Evolutionary conservation across 2,888 invertebrate genomes (phyloP).

Genomic region (Hyposoter didymator): DNA sequence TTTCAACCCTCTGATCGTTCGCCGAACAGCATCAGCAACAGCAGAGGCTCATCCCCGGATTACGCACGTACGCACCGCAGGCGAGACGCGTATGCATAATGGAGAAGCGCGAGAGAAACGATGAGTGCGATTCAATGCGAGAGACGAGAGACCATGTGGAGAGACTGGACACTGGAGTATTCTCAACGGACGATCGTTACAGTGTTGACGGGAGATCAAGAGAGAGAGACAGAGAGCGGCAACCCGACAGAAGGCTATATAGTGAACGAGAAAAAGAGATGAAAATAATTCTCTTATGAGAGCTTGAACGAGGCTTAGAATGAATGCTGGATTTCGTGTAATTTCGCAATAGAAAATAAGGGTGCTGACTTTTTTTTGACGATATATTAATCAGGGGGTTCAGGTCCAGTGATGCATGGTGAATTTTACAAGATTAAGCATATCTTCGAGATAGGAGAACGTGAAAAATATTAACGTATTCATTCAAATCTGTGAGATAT

Average conservation of each 20-base stretch:
- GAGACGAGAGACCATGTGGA: slow-evolving; percentile 42
- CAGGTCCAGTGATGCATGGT: background rate
- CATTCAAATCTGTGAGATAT: no score
- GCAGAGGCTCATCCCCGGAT: slow-evolving; percentile 68
- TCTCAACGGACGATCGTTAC: slow-evolving; percentile 53
- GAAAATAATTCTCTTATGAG: slow-evolving; percentile 5
- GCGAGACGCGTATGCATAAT: slow-evolving; percentile 68
- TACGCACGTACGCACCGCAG: slow-evolving; percentile 70
- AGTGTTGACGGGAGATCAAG: slow-evolving; percentile 40
- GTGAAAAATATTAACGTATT: background rate
- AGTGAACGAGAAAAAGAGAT: slow-evolving; percentile 3
- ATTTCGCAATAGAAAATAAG: slow-evolving; percentile 1
- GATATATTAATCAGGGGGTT: background rate
- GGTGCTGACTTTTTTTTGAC: slow-evolving; percentile 5
- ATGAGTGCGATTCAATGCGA: slow-evolving; percentile 57
- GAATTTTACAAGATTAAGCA: background rate
- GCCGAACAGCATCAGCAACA: slow-evolving; percentile 61
- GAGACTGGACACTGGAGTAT: background rate
- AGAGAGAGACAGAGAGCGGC: slow-evolving; percentile 5
- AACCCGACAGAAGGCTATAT: background rate
- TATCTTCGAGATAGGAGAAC: background rate
- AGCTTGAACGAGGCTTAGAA: background rate
- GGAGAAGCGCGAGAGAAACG: slow-evolving; percentile 53
- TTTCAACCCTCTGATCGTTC: slow-evolving; percentile 58
- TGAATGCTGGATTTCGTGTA: background rate